Conservation (phyloP, 2,888 invertebrate genomes). For the Cabera pusaria region DNA sequence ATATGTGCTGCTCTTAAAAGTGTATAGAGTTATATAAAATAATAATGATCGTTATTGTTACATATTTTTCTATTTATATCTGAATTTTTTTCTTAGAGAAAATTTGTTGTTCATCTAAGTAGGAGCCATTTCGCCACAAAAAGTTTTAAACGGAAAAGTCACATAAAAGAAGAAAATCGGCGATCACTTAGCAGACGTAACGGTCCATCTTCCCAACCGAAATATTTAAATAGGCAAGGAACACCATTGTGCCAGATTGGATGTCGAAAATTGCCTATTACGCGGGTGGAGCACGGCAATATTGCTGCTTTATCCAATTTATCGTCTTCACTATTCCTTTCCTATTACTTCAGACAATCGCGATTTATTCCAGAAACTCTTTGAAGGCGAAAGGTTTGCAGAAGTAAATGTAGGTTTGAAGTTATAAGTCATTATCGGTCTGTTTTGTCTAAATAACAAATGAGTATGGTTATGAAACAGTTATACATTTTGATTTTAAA, state of each 20-base stretch:
- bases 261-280: slow-evolving; percentile 80
- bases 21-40: no score
- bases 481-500: no score
- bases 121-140: no score
- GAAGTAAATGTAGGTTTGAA: slow-evolving; percentile 18
- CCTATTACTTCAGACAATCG: slow-evolving; percentile 62
- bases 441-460: no score
- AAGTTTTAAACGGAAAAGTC: slow-evolving; percentile 1
- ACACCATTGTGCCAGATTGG: slow-evolving; percentile 63
- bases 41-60: no score
- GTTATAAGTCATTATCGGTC: no score
- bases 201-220: slow-evolving; percentile 33
- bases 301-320: slow-evolving; percentile 78
- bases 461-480: no score
- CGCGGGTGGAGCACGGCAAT: slow-evolving; percentile 63
- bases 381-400: slow-evolving; percentile 23
- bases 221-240: slow-evolving; percentile 67
- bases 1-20: no score
- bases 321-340: slow-evolving; percentile 69
- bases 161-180: slow-evolving; percentile 10
- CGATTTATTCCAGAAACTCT: slow-evolving; percentile 32
- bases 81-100: no score
- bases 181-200: slow-evolving; percentile 11
- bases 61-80: no score
- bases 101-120: no score